These are phyloP conservation scores for Oryctolagus cuniculus DNA, from an alignment of 2,113 vertebrate species.

Conservation along the genomic window DNA sequence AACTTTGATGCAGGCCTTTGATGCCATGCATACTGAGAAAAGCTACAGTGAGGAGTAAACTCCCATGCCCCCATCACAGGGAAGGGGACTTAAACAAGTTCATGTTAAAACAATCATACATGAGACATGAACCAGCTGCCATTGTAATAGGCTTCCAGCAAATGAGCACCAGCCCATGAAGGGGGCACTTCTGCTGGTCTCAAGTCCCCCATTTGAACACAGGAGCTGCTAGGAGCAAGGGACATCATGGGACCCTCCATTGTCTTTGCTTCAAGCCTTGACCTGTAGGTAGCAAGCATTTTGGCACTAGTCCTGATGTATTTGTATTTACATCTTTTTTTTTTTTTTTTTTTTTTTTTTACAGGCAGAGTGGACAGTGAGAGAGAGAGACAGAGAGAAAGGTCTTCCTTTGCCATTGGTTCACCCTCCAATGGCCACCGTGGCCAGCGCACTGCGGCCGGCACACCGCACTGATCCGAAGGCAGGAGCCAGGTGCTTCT, in stretches of 20 bases:
- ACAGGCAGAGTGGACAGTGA: too few relatives aligned
- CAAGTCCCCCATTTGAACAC: neutral
- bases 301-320: neutral
- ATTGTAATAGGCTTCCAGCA: neutral
- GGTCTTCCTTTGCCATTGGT: too few relatives aligned
- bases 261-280: neutral
- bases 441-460: too few relatives aligned
- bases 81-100: neutral
- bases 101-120: neutral
- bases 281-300: neutral
- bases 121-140: neutral
- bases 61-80: neutral
- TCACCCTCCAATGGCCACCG: too few relatives aligned
- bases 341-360: too few relatives aligned
- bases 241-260: neutral
- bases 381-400: too few relatives aligned
- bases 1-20: conserved; percentile 15
- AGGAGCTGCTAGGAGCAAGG: neutral
- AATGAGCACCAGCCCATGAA: neutral
- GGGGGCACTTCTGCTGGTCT: neutral
- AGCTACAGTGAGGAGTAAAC: neutral
- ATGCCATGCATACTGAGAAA: conserved; percentile 25
- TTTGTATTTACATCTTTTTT: neutral
- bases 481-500: too few relatives aligned
- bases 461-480: too few relatives aligned